Base-by-base conservation (phyloP, 2,797 vertebrate genomes). In the Decapterus maruadsi region DNA sequence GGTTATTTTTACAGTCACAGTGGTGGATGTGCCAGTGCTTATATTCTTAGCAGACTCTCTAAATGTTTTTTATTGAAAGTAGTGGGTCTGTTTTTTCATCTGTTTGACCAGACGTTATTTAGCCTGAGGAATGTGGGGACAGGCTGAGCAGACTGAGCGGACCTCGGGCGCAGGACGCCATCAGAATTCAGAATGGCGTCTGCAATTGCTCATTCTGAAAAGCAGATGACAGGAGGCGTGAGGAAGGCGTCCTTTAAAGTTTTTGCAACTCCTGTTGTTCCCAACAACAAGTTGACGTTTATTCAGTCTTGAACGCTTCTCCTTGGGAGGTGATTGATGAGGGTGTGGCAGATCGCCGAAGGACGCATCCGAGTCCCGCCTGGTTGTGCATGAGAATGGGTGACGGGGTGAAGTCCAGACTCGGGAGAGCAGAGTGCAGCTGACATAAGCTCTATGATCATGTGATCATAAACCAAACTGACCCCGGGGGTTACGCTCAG, bases 291-390 rank as follows among this genome's bases (percentile, higher is more conserved):
- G 65, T 54, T 68, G 75, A 43, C 68, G 56, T 51, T 83, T 82
- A 72, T 70, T 86, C 73, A 53, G 82, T 66, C 64, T 43, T 63
- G 79, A 78, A 19, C 1, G 54, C 1, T 4, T 66, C 82, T 69
- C 67, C 82, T 68, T 63, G 65, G 59, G 72, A 19, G 65, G 62
- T 82, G 90, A 92, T 89, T 80, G 89, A 93, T 90, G 89, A 81
- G 71, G 76, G 59, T 8, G 68, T 74, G 80, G 68, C 77, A 42
- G 40, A 40, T 26, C 4, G 4, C 59, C 54, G 87, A 86, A 84
- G 89, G 90, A 84, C 73, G 64, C 26, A 4, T 80, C 13, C 48
- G n/a, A n/a, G n/a, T 36, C 64, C 64, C 7, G 60, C 46, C 55
- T 48, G 50, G 59, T 34, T 31, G 63, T 56, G 78, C 69, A 80